These are phyloP conservation scores for Lithodes maja DNA, from an alignment of 2,888 invertebrate species.

Conservation along the genomic window DNA sequence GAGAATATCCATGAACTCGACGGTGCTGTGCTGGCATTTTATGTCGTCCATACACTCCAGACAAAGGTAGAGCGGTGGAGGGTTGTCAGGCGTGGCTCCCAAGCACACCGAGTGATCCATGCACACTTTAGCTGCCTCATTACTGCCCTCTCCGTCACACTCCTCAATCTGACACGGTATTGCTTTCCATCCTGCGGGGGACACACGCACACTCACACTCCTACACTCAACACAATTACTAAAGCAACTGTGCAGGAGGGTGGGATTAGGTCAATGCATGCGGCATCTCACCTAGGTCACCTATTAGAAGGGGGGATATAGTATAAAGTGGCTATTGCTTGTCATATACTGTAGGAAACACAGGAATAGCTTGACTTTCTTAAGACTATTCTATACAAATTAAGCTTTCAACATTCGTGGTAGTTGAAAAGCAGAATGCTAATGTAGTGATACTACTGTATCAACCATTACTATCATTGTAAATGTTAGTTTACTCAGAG, in stretches of 20 bases:
- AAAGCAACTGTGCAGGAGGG: too few species aligned
- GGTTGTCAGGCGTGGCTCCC: conserved; percentile 81
- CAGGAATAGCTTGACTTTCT: not conserved
- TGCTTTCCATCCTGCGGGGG: conserved; percentile 76
- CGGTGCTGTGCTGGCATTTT: conserved; percentile 74
- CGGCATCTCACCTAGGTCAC: not conserved
- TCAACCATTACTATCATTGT: too few species aligned
- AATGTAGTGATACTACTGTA: too few species aligned
- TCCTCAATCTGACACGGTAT: conserved; percentile 89
- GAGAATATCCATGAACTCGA: conserved; percentile 80
- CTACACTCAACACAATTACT: not conserved
- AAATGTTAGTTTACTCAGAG: too few species aligned
- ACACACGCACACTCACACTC: conserved; percentile 16
- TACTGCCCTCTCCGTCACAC: conserved; percentile 89
- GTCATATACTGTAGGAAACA: not conserved
- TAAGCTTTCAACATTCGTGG: not conserved
- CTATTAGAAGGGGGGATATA: not conserved
- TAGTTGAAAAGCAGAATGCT: too few species aligned
- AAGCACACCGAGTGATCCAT: conserved; percentile 92
- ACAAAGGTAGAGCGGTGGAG: conserved; percentile 96
- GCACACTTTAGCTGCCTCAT: conserved; percentile 93
- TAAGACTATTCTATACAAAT: not conserved
- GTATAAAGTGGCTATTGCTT: not conserved
- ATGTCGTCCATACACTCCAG: conserved; percentile 88
- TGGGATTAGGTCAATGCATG: not conserved